phyloP scores from a whole-genome alignment of 2,888 invertebrate species.

The Agrilus cyanescens region DNA sequence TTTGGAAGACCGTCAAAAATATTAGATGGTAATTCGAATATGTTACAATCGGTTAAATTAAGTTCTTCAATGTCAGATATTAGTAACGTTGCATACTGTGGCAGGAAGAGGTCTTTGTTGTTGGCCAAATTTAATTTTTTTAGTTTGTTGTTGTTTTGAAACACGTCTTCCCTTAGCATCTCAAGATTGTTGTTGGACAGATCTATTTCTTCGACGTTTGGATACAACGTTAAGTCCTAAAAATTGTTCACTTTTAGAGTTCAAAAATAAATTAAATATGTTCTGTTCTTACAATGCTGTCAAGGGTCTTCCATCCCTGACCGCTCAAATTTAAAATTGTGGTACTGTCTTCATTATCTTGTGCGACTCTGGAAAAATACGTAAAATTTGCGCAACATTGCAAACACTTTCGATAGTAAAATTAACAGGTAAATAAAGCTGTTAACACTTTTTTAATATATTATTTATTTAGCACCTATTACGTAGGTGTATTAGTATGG shows the following conservation, averaged over 20 bases:
- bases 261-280: too few species aligned
- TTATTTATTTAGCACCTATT: too few species aligned
- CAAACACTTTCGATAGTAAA: too few species aligned
- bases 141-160: conserved; percentile 32
- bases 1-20: conserved; percentile 30
- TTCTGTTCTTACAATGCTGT: too few species aligned
- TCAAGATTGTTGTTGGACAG: conserved; percentile 34
- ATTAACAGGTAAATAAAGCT: too few species aligned
- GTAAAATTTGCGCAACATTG: too few species aligned
- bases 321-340: too few species aligned
- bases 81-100: conserved; percentile 26
- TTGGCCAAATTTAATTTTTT: conserved; percentile 38
- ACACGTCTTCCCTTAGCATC: conserved; percentile 36
- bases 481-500: too few species aligned
- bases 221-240: conserved; percentile 28
- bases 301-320: too few species aligned
- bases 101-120: conserved; percentile 29
- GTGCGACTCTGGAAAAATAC: too few species aligned
- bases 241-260: conserved; percentile 7
- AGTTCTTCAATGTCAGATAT: conserved; percentile 28
- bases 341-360: too few species aligned
- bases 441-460: too few species aligned
- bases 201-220: conserved; percentile 28
- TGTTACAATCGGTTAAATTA: conserved; percentile 30
- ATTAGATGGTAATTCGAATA: conserved; percentile 29